Base-by-base conservation (phyloP, 2,888 invertebrate species). In the Acheta domesticus region DNA sequence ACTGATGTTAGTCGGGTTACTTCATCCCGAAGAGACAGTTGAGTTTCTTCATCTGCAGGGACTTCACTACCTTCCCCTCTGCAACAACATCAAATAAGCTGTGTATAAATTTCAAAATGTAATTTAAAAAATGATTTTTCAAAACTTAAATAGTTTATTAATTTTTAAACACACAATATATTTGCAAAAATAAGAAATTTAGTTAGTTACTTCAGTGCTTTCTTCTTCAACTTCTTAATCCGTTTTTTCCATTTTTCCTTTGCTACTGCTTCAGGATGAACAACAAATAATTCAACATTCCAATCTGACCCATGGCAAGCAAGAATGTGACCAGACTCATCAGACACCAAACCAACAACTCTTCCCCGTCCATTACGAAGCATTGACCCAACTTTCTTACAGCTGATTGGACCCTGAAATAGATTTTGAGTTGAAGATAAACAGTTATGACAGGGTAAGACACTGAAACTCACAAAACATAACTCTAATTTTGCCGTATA, bases 241-340 rank as follows among this genome's bases (percentile, higher is more conserved):
- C 96, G 89, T 87, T 97, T 97, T 49, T 91, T 89, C 84, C 93
- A 88, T 82, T 93, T 91, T 48, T 88, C 87, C 82, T 91, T 90
- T 0, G 94, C 91, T 84, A 96, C 94, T 16, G 93, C 92, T 23
- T 94, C 92, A 0, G 92, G 87, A 84, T 94, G 91, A 83, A 99
- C 92, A 75, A 91, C 89, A 85, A 96, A 98, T 79, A 96, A 87
- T 87, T 99, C 98, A 20, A 98, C 87, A 48, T 91, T 87, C 79
- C 92, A 91, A 84, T 96, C 95, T 16, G 92, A 92, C 2, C 97
- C 97, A 85, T 95, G 94, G 85, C 96, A 96, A 1, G 92, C 92
- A 4, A 98, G 85, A 23, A 96, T 87, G 81, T 90, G 90, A 82
- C 93, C 92, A 23, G 93, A 91, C 0, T 89, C 86, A 87, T 98